Conservation (phyloP, 2,888 invertebrate genomes). For the Dermolepida albohirtum region DNA sequence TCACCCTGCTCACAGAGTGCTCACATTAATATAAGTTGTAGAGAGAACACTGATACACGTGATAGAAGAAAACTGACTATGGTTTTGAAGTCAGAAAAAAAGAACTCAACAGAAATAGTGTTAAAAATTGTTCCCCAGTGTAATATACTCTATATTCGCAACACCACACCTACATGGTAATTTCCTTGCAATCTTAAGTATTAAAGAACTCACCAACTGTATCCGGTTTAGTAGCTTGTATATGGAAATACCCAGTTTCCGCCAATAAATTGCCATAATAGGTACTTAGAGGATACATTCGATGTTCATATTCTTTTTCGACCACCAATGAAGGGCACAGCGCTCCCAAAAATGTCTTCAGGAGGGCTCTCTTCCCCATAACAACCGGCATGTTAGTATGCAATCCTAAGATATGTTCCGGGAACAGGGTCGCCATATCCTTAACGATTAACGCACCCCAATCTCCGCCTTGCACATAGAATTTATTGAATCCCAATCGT, state of each 20-base stretch:
- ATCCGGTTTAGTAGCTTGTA: conserved; percentile 91
- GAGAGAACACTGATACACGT: too few relatives aligned
- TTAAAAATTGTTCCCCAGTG: too few relatives aligned
- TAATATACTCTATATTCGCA: too few relatives aligned
- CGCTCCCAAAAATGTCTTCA: conserved; percentile 65
- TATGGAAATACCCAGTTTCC: conserved; percentile 76
- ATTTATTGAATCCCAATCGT: conserved; percentile 75
- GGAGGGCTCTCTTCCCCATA: conserved; percentile 54
- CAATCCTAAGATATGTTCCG: conserved; percentile 68
- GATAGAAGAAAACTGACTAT: too few relatives aligned
- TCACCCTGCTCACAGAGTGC: too few relatives aligned
- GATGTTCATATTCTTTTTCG: conserved; percentile 66
- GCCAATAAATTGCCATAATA: conserved; percentile 60
- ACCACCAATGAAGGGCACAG: conserved; percentile 71
- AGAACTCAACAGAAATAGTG: too few relatives aligned
- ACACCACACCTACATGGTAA: too few relatives aligned
- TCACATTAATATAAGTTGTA: too few relatives aligned
- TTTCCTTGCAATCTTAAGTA: too few relatives aligned
- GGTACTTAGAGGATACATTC: conserved; percentile 67
- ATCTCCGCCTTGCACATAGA: conserved; percentile 83
- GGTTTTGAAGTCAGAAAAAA: too few relatives aligned
- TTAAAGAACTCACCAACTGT: conserved; percentile 74
- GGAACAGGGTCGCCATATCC: conserved; percentile 73
- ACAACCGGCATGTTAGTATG: conserved; percentile 74
- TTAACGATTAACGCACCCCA: conserved; percentile 79